Evolutionary conservation across 1,140 invertebrate species (phyloP).

Genomic region (Drosophila melanica): DNA sequence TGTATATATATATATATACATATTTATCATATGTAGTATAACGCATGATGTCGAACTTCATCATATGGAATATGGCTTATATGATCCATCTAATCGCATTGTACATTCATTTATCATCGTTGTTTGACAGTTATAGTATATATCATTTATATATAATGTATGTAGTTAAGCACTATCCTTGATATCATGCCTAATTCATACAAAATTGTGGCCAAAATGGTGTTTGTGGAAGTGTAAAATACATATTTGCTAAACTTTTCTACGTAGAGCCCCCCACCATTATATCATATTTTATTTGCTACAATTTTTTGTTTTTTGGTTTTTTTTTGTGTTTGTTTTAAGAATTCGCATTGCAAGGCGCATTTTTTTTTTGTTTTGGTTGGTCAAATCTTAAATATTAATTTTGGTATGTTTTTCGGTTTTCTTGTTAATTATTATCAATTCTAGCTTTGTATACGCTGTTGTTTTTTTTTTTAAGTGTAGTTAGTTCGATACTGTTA

Average conservation of each 20-base stretch:
- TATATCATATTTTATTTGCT: conserved; percentile 6
- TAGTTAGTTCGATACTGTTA: neutral
- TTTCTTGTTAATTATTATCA: conserved; percentile 48
- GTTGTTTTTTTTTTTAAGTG: neutral
- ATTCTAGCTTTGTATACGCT: conserved; percentile 57
- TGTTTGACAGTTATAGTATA: conserved; percentile 16
- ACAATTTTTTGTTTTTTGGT: conserved; percentile 15
- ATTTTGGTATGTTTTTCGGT: conserved; percentile 23
- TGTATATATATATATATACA: conserved; percentile 1
- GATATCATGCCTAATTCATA: conserved; percentile 22
- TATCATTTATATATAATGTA: neutral
- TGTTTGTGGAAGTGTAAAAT: conserved; percentile 33
- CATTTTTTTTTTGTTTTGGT: conserved; percentile 35
- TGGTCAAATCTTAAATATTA: conserved; percentile 73
- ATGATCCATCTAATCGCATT: conserved; percentile 5
- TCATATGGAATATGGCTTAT: neutral
- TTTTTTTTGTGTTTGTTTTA: conserved; percentile 15
- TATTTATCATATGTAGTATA: no score
- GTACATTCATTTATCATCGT: conserved; percentile 36
- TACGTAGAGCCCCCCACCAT: conserved; percentile 26
- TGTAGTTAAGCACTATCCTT: neutral
- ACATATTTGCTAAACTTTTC: conserved; percentile 36
- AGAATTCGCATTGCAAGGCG: conserved; percentile 64
- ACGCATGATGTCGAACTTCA: no score
- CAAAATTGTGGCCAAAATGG: conserved; percentile 27